Conservation (phyloP, 2,113 vertebrate species). For the Zapus hudsonius region DNA sequence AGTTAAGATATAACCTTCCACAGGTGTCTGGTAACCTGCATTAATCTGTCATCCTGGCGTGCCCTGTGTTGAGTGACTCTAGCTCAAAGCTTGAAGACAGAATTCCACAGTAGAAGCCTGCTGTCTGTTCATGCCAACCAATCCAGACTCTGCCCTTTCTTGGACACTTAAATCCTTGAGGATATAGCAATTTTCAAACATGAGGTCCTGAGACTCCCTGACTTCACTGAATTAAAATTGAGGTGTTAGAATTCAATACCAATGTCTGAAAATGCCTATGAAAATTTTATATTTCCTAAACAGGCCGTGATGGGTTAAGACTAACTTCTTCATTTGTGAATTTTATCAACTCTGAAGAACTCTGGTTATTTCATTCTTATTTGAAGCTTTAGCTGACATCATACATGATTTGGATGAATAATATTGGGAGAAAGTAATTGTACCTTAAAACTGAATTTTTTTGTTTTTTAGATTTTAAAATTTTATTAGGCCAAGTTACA, state of each 20-base stretch:
- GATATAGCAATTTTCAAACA: neutral
- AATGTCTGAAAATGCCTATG: neutral
- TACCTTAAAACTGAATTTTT: too few species aligned
- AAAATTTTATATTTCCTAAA: neutral
- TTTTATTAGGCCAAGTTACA: neutral
- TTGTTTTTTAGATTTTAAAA: too few species aligned
- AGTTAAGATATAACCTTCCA: conserved; percentile 71
- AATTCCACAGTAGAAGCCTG: conserved; percentile 34
- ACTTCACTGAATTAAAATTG: conserved; percentile 27
- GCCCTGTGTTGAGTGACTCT: conserved; percentile 37
- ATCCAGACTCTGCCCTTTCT: neutral
- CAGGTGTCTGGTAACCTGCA: conserved; percentile 66
- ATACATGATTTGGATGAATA: conserved; percentile 5
- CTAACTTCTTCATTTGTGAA: conserved; percentile 13
- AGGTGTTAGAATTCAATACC: neutral
- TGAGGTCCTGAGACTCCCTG: neutral
- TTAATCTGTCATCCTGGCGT: conserved; percentile 7
- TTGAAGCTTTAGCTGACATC: neutral
- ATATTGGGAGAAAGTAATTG: conserved; percentile 12
- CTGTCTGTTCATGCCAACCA: neutral
- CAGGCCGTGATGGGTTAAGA: neutral
- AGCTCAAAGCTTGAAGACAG: conserved; percentile 68
- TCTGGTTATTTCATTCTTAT: neutral
- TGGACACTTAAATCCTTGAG: neutral
- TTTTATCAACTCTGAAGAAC: conserved; percentile 6